Evolutionary conservation across 2,888 invertebrate species (phyloP), one percentile per base, ranked within the genome.

Genomic region (Zygaena filipendulae): DNA sequence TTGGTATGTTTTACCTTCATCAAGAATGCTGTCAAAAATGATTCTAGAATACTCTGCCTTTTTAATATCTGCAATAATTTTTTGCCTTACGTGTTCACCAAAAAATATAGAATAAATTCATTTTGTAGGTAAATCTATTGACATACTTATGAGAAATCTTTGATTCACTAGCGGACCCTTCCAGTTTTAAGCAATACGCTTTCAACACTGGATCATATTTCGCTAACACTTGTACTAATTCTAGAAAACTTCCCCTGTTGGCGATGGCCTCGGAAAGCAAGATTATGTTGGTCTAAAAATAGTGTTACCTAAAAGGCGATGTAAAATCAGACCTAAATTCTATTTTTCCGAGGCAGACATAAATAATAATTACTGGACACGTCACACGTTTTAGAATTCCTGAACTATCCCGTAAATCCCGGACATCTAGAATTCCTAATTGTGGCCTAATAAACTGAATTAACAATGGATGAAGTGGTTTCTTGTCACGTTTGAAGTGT

Each of bases 131-230:
- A n/a, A 19, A 4, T 21, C 21, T 30, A 25, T 30, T 30, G 25
- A 30, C 25, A 25, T 25, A 21, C 21, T 20, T 25, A 3, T 16
- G 12, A 25, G 25, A 11, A 30, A 21, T 30, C 21, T 24, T 25
- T 25, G 30, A 30, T 12, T 25, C 30, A 30, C 21, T 25, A 30
- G 30, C 30, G 21, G 28, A 11, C 12, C 13, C 31, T 22, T 33
- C 25, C 4, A 33, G 26, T 29, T 26, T 26, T 27, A 29, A 20
- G 13, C 26, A 23, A 33, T 33, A 24, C 21, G 23, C 29, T 29
- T 27, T 30, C 13, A 30, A 24, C 14, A 33, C 33, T 23, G 27
- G 18, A 21, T 33, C 24, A 26, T 33, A 33, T 30, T 33, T 30
- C 12, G 30, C 22, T 18, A 33, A n/a, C 13, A 33, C 23, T 27